A percentile compares a stretch with the other conserved stretches of the same genome.
Evolutionary conservation across 2,113 vertebrate genomes (phyloP).

Genomic region (Pluvianellus socialis): DNA sequence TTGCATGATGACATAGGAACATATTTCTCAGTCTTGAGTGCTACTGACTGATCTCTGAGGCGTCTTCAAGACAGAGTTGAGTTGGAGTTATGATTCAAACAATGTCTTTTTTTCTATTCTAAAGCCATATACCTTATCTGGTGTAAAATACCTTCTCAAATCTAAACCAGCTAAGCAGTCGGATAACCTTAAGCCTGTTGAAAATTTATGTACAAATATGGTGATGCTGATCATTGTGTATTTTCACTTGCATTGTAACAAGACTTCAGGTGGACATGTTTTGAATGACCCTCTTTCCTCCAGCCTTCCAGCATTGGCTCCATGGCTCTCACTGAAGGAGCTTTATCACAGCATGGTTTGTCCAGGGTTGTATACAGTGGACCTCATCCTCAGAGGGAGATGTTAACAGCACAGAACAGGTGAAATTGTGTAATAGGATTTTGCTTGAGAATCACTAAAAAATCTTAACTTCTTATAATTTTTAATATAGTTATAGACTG

Average conservation of each 20-base stretch:
- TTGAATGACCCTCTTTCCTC: slow-evolving; percentile 19
- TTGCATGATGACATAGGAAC: background rate
- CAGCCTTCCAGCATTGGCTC: slow-evolving; percentile 96
- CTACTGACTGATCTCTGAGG: background rate
- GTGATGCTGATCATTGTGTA: background rate
- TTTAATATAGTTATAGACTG: background rate
- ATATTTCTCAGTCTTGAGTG: background rate
- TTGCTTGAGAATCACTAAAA: background rate
- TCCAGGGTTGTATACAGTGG: slow-evolving; percentile 94
- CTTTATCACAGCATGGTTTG: slow-evolving; percentile 92
- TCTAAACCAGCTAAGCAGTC: background rate
- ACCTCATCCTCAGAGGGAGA: slow-evolving; percentile 95
- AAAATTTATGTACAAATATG: background rate
- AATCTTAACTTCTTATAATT: background rate
- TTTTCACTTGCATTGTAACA: background rate
- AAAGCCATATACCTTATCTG: background rate
- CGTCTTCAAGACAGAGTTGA: background rate
- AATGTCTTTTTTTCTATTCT: background rate
- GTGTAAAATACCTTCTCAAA: background rate
- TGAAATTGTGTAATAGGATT: slow-evolving; percentile 37
- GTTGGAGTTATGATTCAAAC: too few species aligned
- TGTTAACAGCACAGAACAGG: slow-evolving; percentile 96
- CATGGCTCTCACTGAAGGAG: slow-evolving; percentile 94
- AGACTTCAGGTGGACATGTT: background rate
- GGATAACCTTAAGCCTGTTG: background rate